Evolutionary conservation across 37 sponge, comb jelly and placozoan species (phyloP).

Genomic region (Geodia barretti): DNA sequence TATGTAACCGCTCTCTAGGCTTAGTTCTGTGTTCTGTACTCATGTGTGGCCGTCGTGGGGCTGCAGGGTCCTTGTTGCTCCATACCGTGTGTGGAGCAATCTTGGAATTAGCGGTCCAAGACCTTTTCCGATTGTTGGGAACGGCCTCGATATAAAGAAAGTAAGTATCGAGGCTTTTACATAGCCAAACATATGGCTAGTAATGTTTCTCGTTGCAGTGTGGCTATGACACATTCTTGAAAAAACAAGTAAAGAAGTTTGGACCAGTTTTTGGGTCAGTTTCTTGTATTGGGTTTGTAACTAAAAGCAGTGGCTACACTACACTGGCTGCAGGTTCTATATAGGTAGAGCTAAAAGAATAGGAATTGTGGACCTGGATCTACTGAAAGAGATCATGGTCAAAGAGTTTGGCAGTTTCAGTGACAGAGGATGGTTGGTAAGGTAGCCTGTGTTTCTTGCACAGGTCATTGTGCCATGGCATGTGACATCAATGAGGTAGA

Average conservation of each 20-base stretch:
- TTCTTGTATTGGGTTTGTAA: background rate
- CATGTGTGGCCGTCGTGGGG: too few species aligned
- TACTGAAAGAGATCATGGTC: conserved; percentile 29
- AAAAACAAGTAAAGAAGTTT: background rate
- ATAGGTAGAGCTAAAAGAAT: background rate
- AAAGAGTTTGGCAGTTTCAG: conserved; percentile 26
- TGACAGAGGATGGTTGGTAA: conserved; percentile 9
- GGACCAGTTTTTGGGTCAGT: background rate
- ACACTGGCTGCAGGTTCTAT: conserved; percentile 16
- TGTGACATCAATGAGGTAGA: too few species aligned
- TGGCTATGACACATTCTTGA: background rate
- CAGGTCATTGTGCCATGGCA: too few species aligned
- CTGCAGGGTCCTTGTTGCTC: background rate
- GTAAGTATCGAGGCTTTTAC: too few species aligned
- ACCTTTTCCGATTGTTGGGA: background rate
- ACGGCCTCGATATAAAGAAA: too few species aligned
- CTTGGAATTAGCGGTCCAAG: background rate
- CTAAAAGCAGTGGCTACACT: background rate
- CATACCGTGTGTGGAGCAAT: background rate
- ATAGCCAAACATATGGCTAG: too few species aligned
- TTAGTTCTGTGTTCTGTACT: background rate
- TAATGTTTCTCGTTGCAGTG: too few species aligned
- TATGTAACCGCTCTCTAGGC: too few species aligned
- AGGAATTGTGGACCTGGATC: conserved; percentile 11
- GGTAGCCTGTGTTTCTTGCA: too few species aligned